These are phyloP conservation scores for Acrossocheilus wenchowensis DNA, from an alignment of 2,797 vertebrate genomes.

Conservation along the genomic window DNA sequence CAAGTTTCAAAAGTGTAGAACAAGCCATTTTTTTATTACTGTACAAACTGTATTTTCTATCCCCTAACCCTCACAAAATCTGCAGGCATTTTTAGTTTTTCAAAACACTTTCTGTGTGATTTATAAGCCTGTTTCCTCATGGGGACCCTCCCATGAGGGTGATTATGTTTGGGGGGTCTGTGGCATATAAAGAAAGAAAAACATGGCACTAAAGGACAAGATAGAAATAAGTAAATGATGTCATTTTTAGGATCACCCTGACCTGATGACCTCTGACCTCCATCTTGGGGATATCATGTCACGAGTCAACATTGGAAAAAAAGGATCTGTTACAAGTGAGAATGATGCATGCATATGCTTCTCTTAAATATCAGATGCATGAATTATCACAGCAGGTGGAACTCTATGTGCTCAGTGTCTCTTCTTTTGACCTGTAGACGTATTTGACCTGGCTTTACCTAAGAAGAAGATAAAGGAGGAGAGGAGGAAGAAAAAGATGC, in stretches of 20 bases:
- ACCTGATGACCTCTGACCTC: slow-evolving; percentile 89
- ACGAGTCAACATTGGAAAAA: slow-evolving; percentile 91
- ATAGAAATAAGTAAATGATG: neutral
- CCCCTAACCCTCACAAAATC: no score
- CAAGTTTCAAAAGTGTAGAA: neutral
- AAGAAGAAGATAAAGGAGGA: slow-evolving; percentile 95
- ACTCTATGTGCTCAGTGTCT: neutral
- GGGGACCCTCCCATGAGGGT: no score
- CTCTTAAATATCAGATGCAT: neutral
- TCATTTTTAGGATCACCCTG: slow-evolving; percentile 88
- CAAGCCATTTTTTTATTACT: neutral
- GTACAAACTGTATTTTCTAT: no score
- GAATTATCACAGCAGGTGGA: neutral
- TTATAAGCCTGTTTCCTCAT: no score
- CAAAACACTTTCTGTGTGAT: no score
- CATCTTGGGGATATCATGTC: slow-evolving; percentile 92
- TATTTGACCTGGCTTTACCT: slow-evolving; percentile 88
- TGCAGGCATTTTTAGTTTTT: no score
- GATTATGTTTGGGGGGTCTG: neutral
- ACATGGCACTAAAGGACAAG: neutral
- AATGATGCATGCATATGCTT: neutral
- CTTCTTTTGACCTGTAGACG: slow-evolving; percentile 70
- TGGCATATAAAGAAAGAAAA: neutral
- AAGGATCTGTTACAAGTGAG: slow-evolving; percentile 88
- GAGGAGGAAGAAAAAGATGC: slow-evolving; percentile 90